A percentile compares a stretch with the other conserved stretches of the same genome.
Evolutionary conservation across 2,888 invertebrate genomes (phyloP).

Genomic region (Drosophila subquinaria): DNA sequence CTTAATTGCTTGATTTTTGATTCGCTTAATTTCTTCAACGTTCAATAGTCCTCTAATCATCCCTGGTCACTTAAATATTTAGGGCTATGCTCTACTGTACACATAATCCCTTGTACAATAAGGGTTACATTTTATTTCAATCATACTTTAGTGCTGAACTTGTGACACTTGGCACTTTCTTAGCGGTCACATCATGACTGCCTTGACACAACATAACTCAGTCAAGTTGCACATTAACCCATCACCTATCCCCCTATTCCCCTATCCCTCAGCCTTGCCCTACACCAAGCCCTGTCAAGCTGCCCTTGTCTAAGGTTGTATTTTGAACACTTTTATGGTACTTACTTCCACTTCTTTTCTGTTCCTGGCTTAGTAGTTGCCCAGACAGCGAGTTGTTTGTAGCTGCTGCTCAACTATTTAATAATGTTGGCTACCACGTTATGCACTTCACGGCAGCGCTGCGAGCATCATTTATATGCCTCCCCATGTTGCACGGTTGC

Average conservation of each 20-base stretch:
- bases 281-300: too few species aligned
- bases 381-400: conserved; percentile 60
- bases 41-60: not conserved
- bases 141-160: conserved; percentile 43
- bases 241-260: conserved; percentile 23
- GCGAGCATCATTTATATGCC: conserved; percentile 53
- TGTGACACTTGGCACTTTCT: conserved; percentile 65
- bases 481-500: conserved; percentile 18
- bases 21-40: too few species aligned
- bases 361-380: conserved; percentile 25
- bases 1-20: too few species aligned
- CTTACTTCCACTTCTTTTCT: conserved; percentile 10
- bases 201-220: conserved; percentile 66
- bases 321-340: conserved; percentile 67
- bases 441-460: conserved; percentile 49
- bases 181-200: conserved; percentile 59
- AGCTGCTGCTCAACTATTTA: conserved; percentile 73
- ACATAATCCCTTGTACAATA: not conserved
- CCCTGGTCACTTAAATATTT: not conserved
- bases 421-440: conserved; percentile 70
- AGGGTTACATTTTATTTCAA: conserved; percentile 23
- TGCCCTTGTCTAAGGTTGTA: conserved; percentile 25
- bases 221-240: conserved; percentile 58
- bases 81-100: too few species aligned
- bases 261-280: not conserved